These are phyloP conservation scores for Okamejei kenojei DNA, from an alignment of 2,797 vertebrate species.

Conservation along the genomic window DNA sequence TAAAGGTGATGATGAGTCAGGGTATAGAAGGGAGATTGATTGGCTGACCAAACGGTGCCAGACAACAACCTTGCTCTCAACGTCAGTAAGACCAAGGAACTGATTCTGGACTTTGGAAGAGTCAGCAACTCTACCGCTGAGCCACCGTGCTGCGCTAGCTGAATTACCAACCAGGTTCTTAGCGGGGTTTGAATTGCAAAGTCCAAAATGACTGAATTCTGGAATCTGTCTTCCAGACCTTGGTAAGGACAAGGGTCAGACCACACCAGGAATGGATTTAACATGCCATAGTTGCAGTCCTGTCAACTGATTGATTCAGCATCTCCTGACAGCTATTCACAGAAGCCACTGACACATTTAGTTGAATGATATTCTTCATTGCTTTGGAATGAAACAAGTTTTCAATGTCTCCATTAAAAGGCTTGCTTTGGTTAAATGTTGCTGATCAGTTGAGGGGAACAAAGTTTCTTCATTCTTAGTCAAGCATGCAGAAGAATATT, in stretches of 20 bases:
- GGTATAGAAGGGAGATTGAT: too few species aligned
- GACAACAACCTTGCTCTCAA: too few species aligned
- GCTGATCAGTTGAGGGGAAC: neutral
- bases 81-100: too few species aligned
- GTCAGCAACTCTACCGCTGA: too few species aligned
- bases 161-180: too few species aligned
- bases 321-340: neutral
- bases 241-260: neutral
- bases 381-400: neutral
- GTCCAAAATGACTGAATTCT: neutral
- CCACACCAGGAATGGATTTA: neutral
- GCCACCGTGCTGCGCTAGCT: too few species aligned
- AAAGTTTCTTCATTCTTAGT: neutral
- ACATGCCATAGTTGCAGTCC: too few species aligned
- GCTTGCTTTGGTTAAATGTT: conserved; percentile 3
- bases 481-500: neutral
- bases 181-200: neutral
- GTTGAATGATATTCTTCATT: neutral
- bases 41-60: too few species aligned
- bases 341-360: neutral
- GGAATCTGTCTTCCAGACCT: neutral
- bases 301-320: neutral
- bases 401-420: neutral
- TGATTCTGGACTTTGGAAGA: too few species aligned
- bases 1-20: too few species aligned